Evolutionary conservation across 1,140 invertebrate species (phyloP), one percentile per base, ranked within the genome.

Genomic region (Pectinophora gossypiella): DNA sequence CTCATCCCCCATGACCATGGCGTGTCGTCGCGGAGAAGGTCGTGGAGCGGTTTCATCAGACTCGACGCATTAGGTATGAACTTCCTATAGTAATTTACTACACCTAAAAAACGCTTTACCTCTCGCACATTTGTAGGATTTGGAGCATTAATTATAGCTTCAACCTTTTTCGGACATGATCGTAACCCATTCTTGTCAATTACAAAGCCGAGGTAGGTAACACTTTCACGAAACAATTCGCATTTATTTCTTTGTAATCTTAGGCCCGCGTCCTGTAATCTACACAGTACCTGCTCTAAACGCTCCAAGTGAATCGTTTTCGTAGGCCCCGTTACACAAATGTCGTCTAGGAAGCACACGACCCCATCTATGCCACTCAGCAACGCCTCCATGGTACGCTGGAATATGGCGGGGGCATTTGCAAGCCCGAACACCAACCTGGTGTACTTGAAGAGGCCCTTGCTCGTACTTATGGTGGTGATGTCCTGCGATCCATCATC

Each of bases 381-480:
- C 4, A 72, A 52, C 42, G 61, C 35, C 22, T 86, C 73, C 50
- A 86, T 76, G 21, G 72, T 58, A 0, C 67, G 40, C 50, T 87
- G 83, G 44, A 77, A 84, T 23, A 74, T 65, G 0, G 61, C 54
- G 0, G 72, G 68, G 4, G 70, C 36, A 15, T 15, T 10, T 4
- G 36, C 36, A 4, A 38, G 13, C 4, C 36, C 36, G 36, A 10
- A 38, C 3, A 38, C 36, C 13, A 38, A 15, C 7, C 36, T 7
- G 7, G 36, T 38, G 13, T 38, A 38, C 4, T 45, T 68, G 50
- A 10, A 82, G 0, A 74, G 38, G 5, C 80, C 83, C 46, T 65
- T 55, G 36, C 59, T 60, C 5, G 76, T 79, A 9, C 48, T 61
- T 35, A 86, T 80, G 2, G 71, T 83, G 0, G 80, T 73, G 47